Evolutionary conservation across 2,113 vertebrate species (phyloP), one percentile per base, ranked within the genome.

Genomic region (Odocoileus virginianus): DNA sequence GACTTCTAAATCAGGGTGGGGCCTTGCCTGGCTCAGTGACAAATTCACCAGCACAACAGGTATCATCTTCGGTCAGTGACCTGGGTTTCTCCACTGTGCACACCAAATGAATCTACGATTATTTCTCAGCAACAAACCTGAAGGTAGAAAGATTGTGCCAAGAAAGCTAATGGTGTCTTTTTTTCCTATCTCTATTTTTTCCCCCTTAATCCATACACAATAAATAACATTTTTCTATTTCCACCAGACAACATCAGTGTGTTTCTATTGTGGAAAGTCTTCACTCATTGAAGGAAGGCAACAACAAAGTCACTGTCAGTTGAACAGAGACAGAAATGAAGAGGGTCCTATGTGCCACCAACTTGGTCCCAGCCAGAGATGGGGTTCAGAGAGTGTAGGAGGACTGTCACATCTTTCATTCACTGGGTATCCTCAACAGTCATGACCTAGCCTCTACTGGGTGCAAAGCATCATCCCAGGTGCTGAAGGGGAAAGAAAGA

Each of bases 141-240:
- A 95, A 95, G 55, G 60, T 4, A 7, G 25, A 91, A 97, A 89
- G 87, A 87, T 1, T 57, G n/a, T 13, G 17, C 61, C 79, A 91
- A 95, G 79, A 93, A 91, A 83, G 12, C 67, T 67, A 89, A 86
- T 45, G 55, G 28, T 84, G 47, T 84, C 3, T 15, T 33, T 60
- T 61, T 71, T 81, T 14, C 3, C 36, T 30, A 5, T 47, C 58
- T 94, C 43, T 40, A 40, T 40, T 40, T 40, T 21, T 30, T 1
- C 5, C 47, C 74, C 61, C 78, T 33, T 21, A 83, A 55, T 13
- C 67, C 85, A 36, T 19, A 67, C 54, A 81, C 40, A 91, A 97
- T 45, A 91, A 96, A 95, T 67, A 86, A 45, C 95, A 94, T 91
- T 97, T 97, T 96, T 94, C 91, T 98, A 67, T 94, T 98, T 96